These are phyloP conservation scores for Steinernema feltiae DNA, from an alignment of 1,140 invertebrate genomes.

Conservation along the genomic window DNA sequence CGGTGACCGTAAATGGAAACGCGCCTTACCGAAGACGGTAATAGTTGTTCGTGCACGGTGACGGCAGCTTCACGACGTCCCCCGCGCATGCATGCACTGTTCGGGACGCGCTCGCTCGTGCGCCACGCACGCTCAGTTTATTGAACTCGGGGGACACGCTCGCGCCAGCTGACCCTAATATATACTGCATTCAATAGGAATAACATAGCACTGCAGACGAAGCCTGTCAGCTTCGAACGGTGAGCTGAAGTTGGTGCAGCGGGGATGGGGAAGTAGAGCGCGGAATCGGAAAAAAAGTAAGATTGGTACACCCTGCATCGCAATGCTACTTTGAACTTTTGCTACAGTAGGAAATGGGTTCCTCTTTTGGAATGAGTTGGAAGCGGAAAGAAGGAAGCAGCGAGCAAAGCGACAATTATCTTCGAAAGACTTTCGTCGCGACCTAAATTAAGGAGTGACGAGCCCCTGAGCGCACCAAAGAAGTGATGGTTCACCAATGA, in stretches of 20 bases:
- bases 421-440: background rate
- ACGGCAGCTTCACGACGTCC: conserved; percentile 8
- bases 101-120: background rate
- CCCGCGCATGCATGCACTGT: conserved; percentile 5
- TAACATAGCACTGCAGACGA: background rate
- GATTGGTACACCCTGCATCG: no score
- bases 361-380: no score
- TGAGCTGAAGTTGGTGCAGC: background rate
- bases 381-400: background rate
- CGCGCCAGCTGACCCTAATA: conserved; percentile 14
- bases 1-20: conserved; percentile 8
- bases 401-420: background rate
- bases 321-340: no score
- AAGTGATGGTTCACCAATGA: background rate
- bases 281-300: no score
- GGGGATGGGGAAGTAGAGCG: background rate
- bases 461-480: background rate
- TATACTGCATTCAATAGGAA: background rate
- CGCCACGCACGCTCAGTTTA: background rate
- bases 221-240: background rate
- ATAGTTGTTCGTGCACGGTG: background rate
- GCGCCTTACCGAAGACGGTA: background rate
- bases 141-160: conserved; percentile 14
- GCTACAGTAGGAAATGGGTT: no score
- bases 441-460: conserved; percentile 15